These are phyloP conservation scores for Pentalonia nigronervosa DNA, from an alignment of 1,140 invertebrate species.

Conservation along the genomic window DNA sequence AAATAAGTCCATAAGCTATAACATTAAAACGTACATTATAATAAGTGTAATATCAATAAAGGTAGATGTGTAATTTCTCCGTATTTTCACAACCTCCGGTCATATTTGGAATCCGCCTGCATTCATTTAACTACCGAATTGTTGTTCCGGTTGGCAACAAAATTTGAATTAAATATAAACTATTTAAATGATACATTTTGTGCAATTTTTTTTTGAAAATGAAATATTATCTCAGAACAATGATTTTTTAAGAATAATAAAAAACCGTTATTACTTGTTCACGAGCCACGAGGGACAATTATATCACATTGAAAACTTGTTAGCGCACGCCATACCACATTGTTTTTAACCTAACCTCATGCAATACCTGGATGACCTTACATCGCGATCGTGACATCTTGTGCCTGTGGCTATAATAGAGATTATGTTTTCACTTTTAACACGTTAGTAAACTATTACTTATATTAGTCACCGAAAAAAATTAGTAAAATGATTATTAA, in stretches of 20 bases:
- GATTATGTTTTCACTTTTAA: slow-evolving; percentile 46
- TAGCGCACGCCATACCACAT: slow-evolving; percentile 15
- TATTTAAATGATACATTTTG: background rate
- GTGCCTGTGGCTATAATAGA: slow-evolving; percentile 38
- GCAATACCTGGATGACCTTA: slow-evolving; percentile 47
- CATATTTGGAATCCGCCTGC: background rate
- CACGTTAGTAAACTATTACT: background rate
- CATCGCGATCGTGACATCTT: slow-evolving; percentile 25
- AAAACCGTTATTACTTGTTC: slow-evolving; percentile 42
- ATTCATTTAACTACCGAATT: background rate
- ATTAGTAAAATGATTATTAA: background rate
- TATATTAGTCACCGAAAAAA: background rate
- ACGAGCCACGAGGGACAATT: background rate
- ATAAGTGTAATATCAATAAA: background rate
- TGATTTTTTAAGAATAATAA: background rate
- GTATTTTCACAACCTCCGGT: background rate
- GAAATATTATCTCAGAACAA: background rate
- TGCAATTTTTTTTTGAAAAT: background rate
- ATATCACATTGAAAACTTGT: background rate
- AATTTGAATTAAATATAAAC: background rate
- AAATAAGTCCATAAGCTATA: background rate
- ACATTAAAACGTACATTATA: background rate
- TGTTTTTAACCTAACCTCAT: slow-evolving; percentile 29
- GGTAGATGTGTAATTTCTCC: background rate
- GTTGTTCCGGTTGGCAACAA: background rate